A percentile compares a stretch with the other conserved stretches of the same genome.
Conservation (phyloP, 2,797 vertebrate species). For the Oryzias sinensis region DNA sequence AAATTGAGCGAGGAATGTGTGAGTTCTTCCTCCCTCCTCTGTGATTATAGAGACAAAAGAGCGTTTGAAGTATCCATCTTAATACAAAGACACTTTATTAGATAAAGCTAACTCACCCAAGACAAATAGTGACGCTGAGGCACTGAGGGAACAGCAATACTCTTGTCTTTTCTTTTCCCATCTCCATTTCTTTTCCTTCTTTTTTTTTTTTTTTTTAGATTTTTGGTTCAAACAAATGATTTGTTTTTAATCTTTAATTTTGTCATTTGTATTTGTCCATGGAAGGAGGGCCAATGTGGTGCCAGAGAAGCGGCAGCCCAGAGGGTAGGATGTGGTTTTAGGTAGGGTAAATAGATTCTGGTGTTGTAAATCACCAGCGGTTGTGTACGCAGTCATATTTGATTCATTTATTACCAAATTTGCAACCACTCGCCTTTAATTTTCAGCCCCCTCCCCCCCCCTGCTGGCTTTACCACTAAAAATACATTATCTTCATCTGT, state of each 20-base stretch:
- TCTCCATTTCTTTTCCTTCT: conserved; percentile 43
- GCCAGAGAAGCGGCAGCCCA: conserved; percentile 47
- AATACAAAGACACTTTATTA: conserved; percentile 85
- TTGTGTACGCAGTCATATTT: conserved; percentile 58
- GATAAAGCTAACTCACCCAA: conserved; percentile 83
- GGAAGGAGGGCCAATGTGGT: conserved; percentile 13
- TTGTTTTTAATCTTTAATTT: conserved; percentile 23
- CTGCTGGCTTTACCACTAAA: conserved; percentile 64
- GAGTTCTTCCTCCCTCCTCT: conserved; percentile 81
- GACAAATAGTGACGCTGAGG: conserved; percentile 75
- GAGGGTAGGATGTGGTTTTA: conserved; percentile 44
- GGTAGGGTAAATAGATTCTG: conserved; percentile 35
- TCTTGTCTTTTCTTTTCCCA: conserved; percentile 45
- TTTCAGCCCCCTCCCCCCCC: conserved; percentile 34
- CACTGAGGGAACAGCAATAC: conserved; percentile 59
- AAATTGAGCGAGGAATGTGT: conserved; percentile 83
- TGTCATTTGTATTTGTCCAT: conserved; percentile 23
- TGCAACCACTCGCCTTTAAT: conserved; percentile 23
- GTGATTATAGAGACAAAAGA: conserved; percentile 84
- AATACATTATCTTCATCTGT: conserved; percentile 72
- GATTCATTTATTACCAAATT: conserved; percentile 62
- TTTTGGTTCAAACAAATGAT: conserved; percentile 30
- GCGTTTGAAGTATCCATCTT: conserved; percentile 84
- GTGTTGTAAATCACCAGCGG: conserved; percentile 51
- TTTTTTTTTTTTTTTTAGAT: conserved; percentile 21